These are phyloP conservation scores for Trachythela sp. DNA, from an alignment of 64 coral and sea anemone genomes.

Conservation along the genomic window DNA sequence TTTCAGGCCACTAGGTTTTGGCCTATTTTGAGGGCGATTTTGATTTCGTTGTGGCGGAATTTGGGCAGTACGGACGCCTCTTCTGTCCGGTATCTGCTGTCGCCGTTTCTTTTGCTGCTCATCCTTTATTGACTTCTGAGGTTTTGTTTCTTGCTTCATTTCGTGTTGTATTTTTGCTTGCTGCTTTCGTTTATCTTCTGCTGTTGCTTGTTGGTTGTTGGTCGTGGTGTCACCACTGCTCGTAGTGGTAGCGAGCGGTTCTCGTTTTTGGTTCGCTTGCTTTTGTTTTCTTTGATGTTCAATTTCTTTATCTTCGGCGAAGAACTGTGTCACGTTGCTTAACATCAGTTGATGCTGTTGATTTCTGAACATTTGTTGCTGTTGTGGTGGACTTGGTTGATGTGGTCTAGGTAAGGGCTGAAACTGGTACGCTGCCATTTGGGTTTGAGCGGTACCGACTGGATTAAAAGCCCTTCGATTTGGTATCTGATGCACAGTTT, in stretches of 20 bases:
- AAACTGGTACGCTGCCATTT: neutral
- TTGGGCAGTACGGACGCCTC: slow-evolving; percentile 4
- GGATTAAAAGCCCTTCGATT: neutral
- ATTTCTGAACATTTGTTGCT: slow-evolving; percentile 8
- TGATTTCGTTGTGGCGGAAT: slow-evolving; percentile 6
- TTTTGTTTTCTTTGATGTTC: slow-evolving; percentile 17
- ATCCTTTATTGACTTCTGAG: neutral
- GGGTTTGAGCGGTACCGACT: neutral
- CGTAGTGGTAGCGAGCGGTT: neutral
- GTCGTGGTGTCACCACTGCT: neutral
- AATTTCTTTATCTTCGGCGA: slow-evolving; percentile 24
- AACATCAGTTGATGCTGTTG: slow-evolving; percentile 8
- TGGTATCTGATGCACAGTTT: neutral
- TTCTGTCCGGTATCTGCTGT: neutral
- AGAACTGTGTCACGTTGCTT: neutral
- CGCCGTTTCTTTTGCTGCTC: neutral
- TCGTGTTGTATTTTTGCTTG: neutral
- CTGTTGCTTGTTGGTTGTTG: neutral
- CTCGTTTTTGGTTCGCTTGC: neutral
- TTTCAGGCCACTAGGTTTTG: neutral
- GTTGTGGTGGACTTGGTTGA: neutral
- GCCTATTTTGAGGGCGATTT: slow-evolving; percentile 8
- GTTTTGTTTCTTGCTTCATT: neutral
- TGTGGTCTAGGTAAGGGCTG: neutral
- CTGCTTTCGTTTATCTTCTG: neutral